phyloP scores from a whole-genome alignment of 2,113 vertebrate genomes.

The Cranoglanis bouderius region DNA sequence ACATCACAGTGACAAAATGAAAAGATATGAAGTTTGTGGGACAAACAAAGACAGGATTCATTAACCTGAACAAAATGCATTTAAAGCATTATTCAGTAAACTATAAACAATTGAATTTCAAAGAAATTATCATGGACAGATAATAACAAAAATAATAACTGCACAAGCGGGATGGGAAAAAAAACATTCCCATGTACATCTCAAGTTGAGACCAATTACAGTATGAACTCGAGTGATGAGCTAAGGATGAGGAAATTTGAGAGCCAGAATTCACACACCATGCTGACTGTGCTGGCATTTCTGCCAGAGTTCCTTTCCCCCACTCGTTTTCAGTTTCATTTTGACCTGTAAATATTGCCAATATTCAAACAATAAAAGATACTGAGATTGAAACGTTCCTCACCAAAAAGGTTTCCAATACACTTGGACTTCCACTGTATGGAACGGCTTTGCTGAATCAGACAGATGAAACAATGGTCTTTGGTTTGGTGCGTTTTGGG shows the following conservation, averaged over 20 bases:
- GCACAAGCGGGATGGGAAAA: no score
- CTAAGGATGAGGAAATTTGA: no score
- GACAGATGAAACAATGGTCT: conserved; percentile 33
- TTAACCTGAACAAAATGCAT: no score
- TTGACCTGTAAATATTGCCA: neutral
- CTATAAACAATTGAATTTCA: neutral
- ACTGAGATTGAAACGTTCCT: neutral
- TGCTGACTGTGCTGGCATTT: neutral
- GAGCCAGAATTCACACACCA: no score
- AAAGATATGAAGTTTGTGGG: no score
- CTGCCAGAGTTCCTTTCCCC: no score
- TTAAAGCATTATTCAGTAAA: neutral
- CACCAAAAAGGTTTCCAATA: conserved; percentile 49
- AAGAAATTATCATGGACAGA: no score
- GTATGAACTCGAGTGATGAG: no score
- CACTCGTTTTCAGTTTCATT: neutral
- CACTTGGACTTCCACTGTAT: neutral
- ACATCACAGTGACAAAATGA: neutral
- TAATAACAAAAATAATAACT: no score
- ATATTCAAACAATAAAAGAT: neutral
- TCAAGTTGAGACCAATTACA: no score
- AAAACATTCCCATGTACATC: no score
- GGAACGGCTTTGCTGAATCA: neutral
- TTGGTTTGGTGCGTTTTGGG: neutral
- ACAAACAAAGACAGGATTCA: no score